Evolutionary conservation across 2,888 invertebrate genomes (phyloP).

Genomic region (Drosophila demipolita): DNA sequence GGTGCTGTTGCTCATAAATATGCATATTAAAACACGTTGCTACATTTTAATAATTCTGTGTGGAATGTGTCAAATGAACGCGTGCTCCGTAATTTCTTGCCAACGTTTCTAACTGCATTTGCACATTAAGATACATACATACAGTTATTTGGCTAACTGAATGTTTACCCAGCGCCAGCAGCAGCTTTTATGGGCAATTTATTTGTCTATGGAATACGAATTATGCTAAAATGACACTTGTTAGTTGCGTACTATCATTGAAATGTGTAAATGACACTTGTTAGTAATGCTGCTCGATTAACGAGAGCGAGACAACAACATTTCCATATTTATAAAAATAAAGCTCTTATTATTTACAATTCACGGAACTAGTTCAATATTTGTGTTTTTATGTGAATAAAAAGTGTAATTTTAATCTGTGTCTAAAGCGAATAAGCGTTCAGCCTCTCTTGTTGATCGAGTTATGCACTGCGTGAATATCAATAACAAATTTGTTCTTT

Average conservation of each 20-base stretch:
- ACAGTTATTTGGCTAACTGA: constrained; percentile 27
- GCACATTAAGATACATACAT: not conserved
- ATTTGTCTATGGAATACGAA: constrained; percentile 27
- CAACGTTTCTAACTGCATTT: constrained; percentile 4
- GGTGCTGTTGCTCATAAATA: constrained; percentile 45
- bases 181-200: constrained; percentile 22
- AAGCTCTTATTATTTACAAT: constrained; percentile 5
- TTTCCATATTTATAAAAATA: not conserved
- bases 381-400: not conserved
- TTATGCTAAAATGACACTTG: constrained; percentile 46
- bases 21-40: constrained; percentile 35
- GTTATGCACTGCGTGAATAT: constrained; percentile 40
- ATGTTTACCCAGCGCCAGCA: constrained; percentile 35
- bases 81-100: constrained; percentile 1
- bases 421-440: constrained; percentile 21
- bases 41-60: constrained; percentile 5
- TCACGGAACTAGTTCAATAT: constrained; percentile 7
- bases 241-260: constrained; percentile 4
- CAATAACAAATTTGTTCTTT: constrained; percentile 41
- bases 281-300: not conserved
- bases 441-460: constrained; percentile 12
- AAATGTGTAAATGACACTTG: constrained; percentile 30
- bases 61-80: not conserved
- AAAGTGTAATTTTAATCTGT: constrained; percentile 1
- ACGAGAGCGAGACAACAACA: constrained; percentile 20